phyloP scores from a whole-genome alignment of 2,113 vertebrate genomes.

The Barbus barbus region DNA sequence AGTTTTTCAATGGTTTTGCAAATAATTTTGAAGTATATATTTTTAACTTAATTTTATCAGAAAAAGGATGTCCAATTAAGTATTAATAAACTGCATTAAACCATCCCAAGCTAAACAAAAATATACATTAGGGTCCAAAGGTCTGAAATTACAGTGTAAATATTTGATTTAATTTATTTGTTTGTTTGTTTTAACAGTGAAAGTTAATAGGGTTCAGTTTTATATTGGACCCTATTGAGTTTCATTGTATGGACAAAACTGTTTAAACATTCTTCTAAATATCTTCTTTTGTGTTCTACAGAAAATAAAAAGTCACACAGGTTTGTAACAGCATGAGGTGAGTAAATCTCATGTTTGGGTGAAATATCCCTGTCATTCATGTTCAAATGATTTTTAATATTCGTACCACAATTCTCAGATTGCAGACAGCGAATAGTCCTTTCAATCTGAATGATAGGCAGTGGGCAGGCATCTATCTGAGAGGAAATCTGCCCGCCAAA shows the following conservation, averaged over 20 bases:
- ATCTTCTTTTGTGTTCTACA: neutral
- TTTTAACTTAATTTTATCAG: no score
- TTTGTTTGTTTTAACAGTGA: no score
- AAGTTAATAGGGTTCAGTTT: no score
- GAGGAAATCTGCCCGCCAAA: slow-evolving; percentile 16
- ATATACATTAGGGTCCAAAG: no score
- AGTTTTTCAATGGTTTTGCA: no score
- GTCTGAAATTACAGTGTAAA: no score
- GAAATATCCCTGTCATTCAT: neutral
- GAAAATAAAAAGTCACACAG: neutral
- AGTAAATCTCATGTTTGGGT: neutral
- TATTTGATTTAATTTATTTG: no score
- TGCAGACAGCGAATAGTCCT: neutral
- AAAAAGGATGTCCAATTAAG: no score
- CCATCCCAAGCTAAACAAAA: no score
- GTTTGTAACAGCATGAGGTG: neutral
- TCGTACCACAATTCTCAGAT: neutral
- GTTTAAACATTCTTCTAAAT: neutral
- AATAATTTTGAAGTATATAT: no score
- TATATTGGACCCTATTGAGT: neutral
- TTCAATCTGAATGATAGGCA: neutral
- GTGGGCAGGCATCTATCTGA: neutral
- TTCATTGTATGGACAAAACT: neutral
- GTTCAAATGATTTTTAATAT: neutral
- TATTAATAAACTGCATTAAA: no score